Percentiles rank a stretch among this genome's conserved stretches.
Conservation (phyloP, 2,113 vertebrate species). For the Peromyscus polionotus region DNA sequence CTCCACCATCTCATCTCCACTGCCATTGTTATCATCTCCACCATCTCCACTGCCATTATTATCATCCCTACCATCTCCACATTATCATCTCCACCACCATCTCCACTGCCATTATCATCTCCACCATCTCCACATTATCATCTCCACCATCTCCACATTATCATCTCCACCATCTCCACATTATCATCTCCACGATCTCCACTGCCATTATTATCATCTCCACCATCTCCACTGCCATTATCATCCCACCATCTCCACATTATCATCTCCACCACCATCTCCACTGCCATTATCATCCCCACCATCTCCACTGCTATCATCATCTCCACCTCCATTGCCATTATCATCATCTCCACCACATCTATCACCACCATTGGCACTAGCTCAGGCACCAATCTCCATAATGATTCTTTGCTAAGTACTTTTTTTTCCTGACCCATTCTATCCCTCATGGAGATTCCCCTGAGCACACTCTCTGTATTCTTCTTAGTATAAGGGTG, state of each 20-base stretch:
- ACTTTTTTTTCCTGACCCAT: not conserved
- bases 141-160: too few species aligned
- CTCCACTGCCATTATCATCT: not conserved
- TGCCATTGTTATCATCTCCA: not conserved
- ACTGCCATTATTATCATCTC: too few species aligned
- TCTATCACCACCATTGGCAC: not conserved
- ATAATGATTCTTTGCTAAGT: not conserved
- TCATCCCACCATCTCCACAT: not conserved
- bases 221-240: too few species aligned
- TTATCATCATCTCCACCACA: not conserved
- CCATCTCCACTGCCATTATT: not conserved
- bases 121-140: not conserved
- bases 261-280: too few species aligned
- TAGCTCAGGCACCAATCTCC: too few species aligned
- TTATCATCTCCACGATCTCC: not conserved
- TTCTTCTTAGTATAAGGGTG: not conserved
- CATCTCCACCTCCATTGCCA: too few species aligned
- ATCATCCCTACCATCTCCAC: not conserved
- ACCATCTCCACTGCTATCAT: not conserved
- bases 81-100: not conserved
- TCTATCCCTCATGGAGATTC: not conserved
- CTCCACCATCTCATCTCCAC: too few species aligned
- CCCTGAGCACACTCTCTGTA: not conserved
- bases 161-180: not conserved
- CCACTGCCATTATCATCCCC: accelerated